Conservation (phyloP, 1,140 invertebrate genomes). For the Dysdera silvatica region DNA sequence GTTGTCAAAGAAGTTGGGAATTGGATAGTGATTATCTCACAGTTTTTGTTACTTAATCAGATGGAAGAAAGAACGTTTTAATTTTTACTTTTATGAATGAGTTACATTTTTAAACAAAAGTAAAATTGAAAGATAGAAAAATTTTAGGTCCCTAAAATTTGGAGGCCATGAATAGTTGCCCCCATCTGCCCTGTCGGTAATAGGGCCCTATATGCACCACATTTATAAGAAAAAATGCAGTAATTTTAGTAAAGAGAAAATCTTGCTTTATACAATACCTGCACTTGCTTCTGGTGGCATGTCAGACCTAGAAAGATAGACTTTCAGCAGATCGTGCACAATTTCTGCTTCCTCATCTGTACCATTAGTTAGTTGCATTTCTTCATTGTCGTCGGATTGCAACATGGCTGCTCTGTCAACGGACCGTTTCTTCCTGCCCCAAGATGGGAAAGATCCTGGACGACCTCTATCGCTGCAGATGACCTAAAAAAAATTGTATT, state of each 20-base stretch:
- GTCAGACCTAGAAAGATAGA: conserved; percentile 36
- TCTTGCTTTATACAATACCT: conserved; percentile 2
- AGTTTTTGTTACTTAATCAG: too few species aligned
- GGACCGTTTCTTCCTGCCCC: conserved; percentile 33
- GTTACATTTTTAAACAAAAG: too few species aligned
- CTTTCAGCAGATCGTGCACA: conserved; percentile 36
- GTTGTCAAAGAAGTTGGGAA: too few species aligned
- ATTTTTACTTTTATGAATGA: too few species aligned
- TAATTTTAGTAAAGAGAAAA: not conserved
- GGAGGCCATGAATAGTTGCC: too few species aligned
- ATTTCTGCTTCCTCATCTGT: conserved; percentile 33
- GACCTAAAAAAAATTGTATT: conserved; percentile 22
- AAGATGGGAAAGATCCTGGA: conserved; percentile 35
- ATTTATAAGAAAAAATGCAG: too few species aligned
- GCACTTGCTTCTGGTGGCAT: conserved; percentile 30
- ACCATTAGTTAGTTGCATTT: conserved; percentile 1
- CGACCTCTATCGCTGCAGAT: conserved; percentile 33
- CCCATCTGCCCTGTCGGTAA: too few species aligned
- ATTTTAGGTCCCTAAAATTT: too few species aligned
- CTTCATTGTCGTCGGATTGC: not conserved
- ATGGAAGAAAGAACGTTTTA: too few species aligned
- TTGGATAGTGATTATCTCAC: too few species aligned
- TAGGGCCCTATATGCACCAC: too few species aligned
- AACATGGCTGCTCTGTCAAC: conserved; percentile 13
- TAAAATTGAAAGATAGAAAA: too few species aligned